Conservation (phyloP, 1,140 invertebrate genomes). For the Geopemphigus sp. region DNA sequence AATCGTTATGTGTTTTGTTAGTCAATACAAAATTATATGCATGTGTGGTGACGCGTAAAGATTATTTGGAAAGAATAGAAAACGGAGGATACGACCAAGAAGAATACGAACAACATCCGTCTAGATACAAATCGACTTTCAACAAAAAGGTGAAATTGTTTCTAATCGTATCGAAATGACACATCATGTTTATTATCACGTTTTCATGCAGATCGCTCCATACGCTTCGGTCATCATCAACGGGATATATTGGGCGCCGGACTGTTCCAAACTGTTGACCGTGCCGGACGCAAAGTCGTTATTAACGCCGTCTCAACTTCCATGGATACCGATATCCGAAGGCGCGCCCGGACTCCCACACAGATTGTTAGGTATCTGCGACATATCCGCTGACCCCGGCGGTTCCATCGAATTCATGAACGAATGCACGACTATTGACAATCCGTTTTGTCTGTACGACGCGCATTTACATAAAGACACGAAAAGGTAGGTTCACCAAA, state of each 20-base stretch:
- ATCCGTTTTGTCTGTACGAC: slow-evolving; percentile 97
- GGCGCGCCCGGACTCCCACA: slow-evolving; percentile 87
- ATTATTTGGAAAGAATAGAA: slow-evolving; percentile 90
- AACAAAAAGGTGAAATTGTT: slow-evolving; percentile 74
- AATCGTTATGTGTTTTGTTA: slow-evolving; percentile 49
- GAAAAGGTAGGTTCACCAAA: slow-evolving; percentile 68
- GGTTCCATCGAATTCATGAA: slow-evolving; percentile 99
- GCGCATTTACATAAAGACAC: slow-evolving; percentile 96
- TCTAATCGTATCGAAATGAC: background rate
- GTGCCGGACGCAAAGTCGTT: slow-evolving; percentile 97
- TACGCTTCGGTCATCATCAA: slow-evolving; percentile 97
- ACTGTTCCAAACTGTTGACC: slow-evolving; percentile 91
- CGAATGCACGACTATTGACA: slow-evolving; percentile 98
- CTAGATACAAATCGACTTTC: slow-evolving; percentile 93
- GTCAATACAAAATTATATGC: slow-evolving; percentile 64
- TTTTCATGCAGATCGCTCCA: slow-evolving; percentile 77
- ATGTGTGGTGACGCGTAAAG: slow-evolving; percentile 86
- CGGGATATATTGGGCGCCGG: slow-evolving; percentile 98
- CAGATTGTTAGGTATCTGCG: slow-evolving; percentile 88
- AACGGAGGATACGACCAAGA: slow-evolving; percentile 84
- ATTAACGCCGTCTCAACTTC: slow-evolving; percentile 79
- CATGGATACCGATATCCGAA: slow-evolving; percentile 80
- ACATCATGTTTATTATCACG: background rate
- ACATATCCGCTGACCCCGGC: slow-evolving; percentile 97
- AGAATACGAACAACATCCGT: slow-evolving; percentile 91